Percentiles rank a stretch among this genome's conserved stretches.
phyloP scores from a whole-genome alignment of 2,113 vertebrate genomes.

The Corythaeola cristata region DNA sequence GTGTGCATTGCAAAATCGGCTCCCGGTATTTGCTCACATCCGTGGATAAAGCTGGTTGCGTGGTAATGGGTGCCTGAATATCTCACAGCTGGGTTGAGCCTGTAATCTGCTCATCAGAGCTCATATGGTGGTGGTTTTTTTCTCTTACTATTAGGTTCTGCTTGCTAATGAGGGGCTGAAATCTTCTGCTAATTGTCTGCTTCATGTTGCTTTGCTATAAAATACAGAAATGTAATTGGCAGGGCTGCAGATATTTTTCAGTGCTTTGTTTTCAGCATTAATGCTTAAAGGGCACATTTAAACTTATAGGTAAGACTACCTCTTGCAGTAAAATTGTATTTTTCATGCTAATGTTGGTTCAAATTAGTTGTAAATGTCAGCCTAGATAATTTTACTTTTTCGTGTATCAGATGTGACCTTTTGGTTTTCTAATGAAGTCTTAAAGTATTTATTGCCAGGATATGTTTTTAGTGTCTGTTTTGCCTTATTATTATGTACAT shows the following conservation, averaged over 20 bases:
- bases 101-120: not conserved
- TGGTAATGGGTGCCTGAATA: conserved; percentile 21
- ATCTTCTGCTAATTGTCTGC: conserved; percentile 30
- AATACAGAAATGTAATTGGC: not conserved
- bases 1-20: not conserved
- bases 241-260: conserved; percentile 23
- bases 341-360: not conserved
- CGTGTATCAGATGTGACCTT: not conserved
- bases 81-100: conserved; percentile 32
- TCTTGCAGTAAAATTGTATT: conserved; percentile 23
- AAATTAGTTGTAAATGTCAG: conserved; percentile 49
- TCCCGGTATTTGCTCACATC: conserved; percentile 8
- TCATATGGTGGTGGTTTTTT: not conserved
- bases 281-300: conserved; percentile 8
- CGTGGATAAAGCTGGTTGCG: not conserved
- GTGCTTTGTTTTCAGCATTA: not conserved
- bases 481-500: not conserved
- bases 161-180: conserved; percentile 34
- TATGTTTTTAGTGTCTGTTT: conserved; percentile 23
- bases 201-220: not conserved
- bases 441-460: conserved; percentile 8
- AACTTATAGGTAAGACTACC: not conserved
- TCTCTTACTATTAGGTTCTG: not conserved
- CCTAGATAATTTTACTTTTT: not conserved
- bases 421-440: conserved; percentile 35